Evolutionary conservation across 2,797 vertebrate species (phyloP).

Genomic region (Allobates femoralis): DNA sequence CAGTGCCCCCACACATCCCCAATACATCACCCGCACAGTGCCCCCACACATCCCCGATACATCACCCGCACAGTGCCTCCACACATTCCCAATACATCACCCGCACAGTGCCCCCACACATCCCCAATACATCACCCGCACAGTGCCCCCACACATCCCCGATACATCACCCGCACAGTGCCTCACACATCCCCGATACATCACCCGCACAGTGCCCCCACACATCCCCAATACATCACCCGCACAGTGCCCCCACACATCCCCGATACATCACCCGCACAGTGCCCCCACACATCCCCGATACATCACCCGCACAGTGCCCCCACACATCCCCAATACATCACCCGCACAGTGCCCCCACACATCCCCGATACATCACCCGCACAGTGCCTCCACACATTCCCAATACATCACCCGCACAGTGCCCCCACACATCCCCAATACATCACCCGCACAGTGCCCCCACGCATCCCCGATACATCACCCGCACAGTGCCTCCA

Average conservation of each 20-base stretch:
- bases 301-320: background rate
- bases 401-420: background rate
- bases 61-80: too few relatives aligned
- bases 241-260: too few relatives aligned
- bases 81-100: too few relatives aligned
- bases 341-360: background rate
- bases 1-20: background rate
- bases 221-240: too few relatives aligned
- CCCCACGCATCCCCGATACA: too few relatives aligned
- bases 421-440: background rate
- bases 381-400: background rate
- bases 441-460: background rate
- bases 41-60: background rate
- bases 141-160: background rate
- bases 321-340: background rate
- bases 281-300: too few relatives aligned
- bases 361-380: too few relatives aligned
- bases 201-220: too few relatives aligned
- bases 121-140: background rate
- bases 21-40: background rate
- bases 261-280: too few relatives aligned
- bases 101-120: background rate
- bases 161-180: background rate
- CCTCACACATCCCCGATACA: too few relatives aligned
- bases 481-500: too few relatives aligned